phyloP scores from a whole-genome alignment of 2,797 vertebrate species.

The Leucoraja ocellata region DNA sequence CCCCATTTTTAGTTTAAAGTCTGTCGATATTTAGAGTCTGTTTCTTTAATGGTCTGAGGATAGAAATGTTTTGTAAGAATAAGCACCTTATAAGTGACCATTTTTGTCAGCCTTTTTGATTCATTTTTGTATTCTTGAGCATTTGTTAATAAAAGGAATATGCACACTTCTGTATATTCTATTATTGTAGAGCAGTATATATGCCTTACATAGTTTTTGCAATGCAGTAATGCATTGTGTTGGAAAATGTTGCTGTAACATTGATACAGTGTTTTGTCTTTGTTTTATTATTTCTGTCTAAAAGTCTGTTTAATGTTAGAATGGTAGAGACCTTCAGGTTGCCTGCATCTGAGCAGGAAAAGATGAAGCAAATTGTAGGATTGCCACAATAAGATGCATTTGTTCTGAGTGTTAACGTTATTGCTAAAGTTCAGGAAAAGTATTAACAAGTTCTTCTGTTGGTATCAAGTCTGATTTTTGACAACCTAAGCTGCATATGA shows the following conservation, averaged over 20 bases:
- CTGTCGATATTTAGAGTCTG: neutral
- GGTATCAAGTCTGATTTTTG: neutral
- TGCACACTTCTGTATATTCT: slow-evolving; percentile 36
- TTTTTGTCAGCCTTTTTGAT: slow-evolving; percentile 32
- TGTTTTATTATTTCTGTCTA: slow-evolving; percentile 1
- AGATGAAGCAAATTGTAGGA: neutral
- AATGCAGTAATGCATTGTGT: slow-evolving; percentile 21
- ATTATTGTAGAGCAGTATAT: slow-evolving; percentile 11
- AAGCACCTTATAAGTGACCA: slow-evolving; percentile 37
- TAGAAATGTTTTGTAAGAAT: slow-evolving; percentile 36
- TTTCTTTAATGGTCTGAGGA: neutral
- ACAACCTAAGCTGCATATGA: neutral
- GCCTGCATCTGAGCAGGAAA: neutral
- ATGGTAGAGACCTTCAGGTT: neutral
- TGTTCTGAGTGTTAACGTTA: neutral
- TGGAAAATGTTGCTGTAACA: slow-evolving; percentile 34
- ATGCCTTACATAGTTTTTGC: neutral
- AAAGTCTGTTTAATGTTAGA: neutral
- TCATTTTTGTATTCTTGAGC: slow-evolving; percentile 36
- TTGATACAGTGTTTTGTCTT: neutral
- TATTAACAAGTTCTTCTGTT: neutral
- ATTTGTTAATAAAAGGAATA: slow-evolving; percentile 37
- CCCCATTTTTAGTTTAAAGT: slow-evolving; percentile 6
- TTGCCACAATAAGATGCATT: neutral
- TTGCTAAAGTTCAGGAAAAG: slow-evolving; percentile 2